These are phyloP conservation scores for Microcebus tavaratra DNA, from an alignment of 2,113 vertebrate genomes.

Conservation along the genomic window DNA sequence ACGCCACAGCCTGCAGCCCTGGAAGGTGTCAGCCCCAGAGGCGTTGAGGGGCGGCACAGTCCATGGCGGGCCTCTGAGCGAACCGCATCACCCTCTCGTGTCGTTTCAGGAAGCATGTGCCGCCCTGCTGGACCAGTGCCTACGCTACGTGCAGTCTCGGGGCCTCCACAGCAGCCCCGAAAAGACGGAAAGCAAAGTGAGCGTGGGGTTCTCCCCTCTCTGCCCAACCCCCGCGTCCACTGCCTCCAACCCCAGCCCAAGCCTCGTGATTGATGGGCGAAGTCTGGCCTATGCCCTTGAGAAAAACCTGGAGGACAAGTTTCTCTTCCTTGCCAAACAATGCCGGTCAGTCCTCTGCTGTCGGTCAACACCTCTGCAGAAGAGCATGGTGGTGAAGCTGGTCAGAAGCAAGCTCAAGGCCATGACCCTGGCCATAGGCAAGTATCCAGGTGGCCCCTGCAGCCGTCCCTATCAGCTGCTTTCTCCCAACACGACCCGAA, in stretches of 20 bases:
- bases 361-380: conserved; percentile 96
- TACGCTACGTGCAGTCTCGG: conserved; percentile 91
- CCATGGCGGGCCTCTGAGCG: accelerated
- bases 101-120: conserved; percentile 93
- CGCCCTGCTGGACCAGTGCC: conserved; percentile 89
- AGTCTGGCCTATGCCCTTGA: conserved; percentile 96
- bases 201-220: conserved; percentile 81
- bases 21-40: background rate
- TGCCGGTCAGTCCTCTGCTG: conserved; percentile 96
- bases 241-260: conserved; percentile 85
- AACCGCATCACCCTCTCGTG: background rate
- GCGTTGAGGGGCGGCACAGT: accelerated
- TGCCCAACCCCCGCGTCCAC: conserved; percentile 75
- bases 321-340: conserved; percentile 91
- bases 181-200: conserved; percentile 76
- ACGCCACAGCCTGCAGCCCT: background rate
- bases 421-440: conserved; percentile 98
- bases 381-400: conserved; percentile 98
- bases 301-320: conserved; percentile 92
- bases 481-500: background rate
- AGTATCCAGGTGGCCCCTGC: conserved; percentile 28
- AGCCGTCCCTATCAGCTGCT: background rate
- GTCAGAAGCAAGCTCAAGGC: conserved; percentile 97
- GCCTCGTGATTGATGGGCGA: conserved; percentile 95
- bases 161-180: conserved; percentile 83